Conservation (phyloP, 2,113 vertebrate genomes). For the Indri indri region DNA sequence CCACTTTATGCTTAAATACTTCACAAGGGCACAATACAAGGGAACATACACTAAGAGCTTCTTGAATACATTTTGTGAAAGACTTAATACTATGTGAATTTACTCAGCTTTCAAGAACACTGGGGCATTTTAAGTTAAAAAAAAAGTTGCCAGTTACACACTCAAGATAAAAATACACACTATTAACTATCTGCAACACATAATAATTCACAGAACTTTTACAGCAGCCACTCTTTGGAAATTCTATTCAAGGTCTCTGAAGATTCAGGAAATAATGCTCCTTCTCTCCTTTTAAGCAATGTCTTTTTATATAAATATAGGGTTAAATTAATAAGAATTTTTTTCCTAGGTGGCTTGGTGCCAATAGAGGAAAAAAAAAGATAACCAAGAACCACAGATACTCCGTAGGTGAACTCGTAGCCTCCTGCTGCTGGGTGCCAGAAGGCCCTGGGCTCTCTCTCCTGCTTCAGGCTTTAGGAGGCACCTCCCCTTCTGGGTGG, state of each 20-base stretch:
- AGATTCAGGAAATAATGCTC: background rate
- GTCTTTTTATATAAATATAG: background rate
- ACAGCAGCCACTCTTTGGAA: background rate
- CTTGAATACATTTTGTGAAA: background rate
- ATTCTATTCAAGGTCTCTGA: background rate
- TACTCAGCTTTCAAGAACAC: background rate
- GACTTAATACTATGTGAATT: background rate
- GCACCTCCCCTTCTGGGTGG: background rate
- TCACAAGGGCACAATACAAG: background rate
- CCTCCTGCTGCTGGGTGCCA: background rate
- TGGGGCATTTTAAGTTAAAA: background rate
- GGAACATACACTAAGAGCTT: background rate
- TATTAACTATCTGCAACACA: background rate
- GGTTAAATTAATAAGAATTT: background rate
- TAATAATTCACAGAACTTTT: background rate
- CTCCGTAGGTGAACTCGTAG: background rate
- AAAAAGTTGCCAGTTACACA: background rate
- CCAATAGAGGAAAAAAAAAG: no score
- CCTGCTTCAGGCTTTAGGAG: background rate
- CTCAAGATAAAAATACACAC: background rate
- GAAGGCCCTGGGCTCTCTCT: background rate
- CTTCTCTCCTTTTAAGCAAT: background rate
- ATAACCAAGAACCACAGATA: background rate
- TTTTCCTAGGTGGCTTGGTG: background rate
- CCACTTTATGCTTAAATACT: constrained; percentile 1